Evolutionary conservation across 2,797 vertebrate genomes (phyloP).

Genomic region (Jordanella pulchra): DNA sequence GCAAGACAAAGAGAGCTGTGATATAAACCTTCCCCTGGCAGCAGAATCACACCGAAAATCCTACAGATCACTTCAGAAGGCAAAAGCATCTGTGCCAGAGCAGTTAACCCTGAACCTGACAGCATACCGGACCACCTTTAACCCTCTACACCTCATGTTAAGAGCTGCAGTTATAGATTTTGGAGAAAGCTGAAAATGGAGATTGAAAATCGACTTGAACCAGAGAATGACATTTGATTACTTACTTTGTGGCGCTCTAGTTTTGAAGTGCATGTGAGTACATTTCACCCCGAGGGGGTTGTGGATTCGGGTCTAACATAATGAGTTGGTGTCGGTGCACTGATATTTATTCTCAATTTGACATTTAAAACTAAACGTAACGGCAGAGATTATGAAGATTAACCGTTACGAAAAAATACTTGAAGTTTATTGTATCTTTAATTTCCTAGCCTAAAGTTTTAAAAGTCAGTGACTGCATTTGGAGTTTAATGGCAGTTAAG

Average conservation of each 20-base stretch:
- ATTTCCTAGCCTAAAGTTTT: background rate
- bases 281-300: background rate
- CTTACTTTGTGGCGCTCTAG: slow-evolving; percentile 28
- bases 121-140: slow-evolving; percentile 28
- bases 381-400: background rate
- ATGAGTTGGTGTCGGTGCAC: background rate
- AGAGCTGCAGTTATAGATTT: slow-evolving; percentile 61
- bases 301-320: background rate
- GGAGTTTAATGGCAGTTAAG: too few relatives aligned
- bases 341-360: background rate
- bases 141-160: slow-evolving; percentile 35
- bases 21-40: slow-evolving; percentile 17
- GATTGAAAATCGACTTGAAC: slow-evolving; percentile 51
- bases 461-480: background rate
- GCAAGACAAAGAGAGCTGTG: slow-evolving; percentile 12
- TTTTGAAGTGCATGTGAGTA: slow-evolving; percentile 10
- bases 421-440: background rate
- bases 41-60: slow-evolving; percentile 41
- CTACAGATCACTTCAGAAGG: slow-evolving; percentile 33
- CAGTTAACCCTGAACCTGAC: slow-evolving; percentile 53
- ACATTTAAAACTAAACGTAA: background rate
- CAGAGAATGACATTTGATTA: slow-evolving; percentile 47
- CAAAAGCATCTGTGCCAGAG: slow-evolving; percentile 50
- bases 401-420: too few relatives aligned
- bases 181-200: slow-evolving; percentile 49